Base-by-base conservation (phyloP, 2,888 invertebrate species). In the Nephrocerus scutellatus region DNA sequence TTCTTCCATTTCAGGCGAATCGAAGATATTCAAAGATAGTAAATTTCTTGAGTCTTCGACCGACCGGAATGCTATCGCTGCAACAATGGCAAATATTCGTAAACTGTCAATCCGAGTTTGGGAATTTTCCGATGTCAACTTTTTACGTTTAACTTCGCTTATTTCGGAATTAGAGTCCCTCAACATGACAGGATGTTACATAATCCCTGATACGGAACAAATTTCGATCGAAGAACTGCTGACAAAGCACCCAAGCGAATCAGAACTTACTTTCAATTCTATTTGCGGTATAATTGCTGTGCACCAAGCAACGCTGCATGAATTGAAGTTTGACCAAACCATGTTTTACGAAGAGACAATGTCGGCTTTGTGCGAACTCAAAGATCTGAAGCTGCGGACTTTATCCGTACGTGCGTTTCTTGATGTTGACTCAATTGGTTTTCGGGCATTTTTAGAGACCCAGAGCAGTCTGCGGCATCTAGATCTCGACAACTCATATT, bases 211-310 rank as follows among this genome's bases (percentile, higher is more conserved):
- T n/a, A n/a, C n/a, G 1, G 56, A 66, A 25, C 62, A 59, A 28
- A 54, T 56, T 38, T n/a, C n/a, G n/a, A n/a, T n/a, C n/a, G n/a
- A n/a, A 1, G 56, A 66, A 25, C 62, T 59, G 26, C 54, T 56
- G 38, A 55, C 55, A 12, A 52, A 53, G 14, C 56, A 68, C 54
- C 75, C 77, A 41, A 83, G 80, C 30, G 80, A 81, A 52, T 79
- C 79, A 53, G 78, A 84, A 3, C 60, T 85, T 16, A 84, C 84
- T 23, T 85, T 84, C 55, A 73, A 74, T 49, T 80, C 79, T 54
- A 69, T 84, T 20, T 57, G 77, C 30, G 71, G 73, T 44, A 76
- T 76, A 47, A 69, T 83, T 30, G 63, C 64, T 34, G 61, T 66
- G 2, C 75, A 75, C 55, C 73, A 75, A 5, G 55, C 61, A 24